Base-by-base conservation (phyloP, 2,888 invertebrate genomes). In the Agapostemon virescens region DNA sequence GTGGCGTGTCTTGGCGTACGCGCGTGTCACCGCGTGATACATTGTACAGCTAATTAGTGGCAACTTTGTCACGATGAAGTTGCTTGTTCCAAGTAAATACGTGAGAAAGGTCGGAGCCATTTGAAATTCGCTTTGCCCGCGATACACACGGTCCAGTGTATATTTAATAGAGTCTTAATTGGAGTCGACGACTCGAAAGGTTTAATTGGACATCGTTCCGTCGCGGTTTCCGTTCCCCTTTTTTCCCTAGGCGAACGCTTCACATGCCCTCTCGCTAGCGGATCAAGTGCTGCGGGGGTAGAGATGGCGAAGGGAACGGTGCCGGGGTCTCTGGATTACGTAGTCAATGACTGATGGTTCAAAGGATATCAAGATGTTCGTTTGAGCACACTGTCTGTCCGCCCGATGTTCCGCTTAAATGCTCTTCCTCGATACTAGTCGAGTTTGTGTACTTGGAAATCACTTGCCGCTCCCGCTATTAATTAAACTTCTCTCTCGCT, bases 101-200 rank as follows among this genome's bases (percentile, higher is more conserved):
- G 74, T 72, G 86, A 77, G 74, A 81, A 84, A 74, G 81, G 68
- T 74, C 82, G 58, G 80, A 63, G 76, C 81, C 85, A 84, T 86
- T 88, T 88, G 84, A 85, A 83, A 86, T 86, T 87, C 84, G 81
- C 87, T 87, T 88, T 87, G 81, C 81, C 84, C 76, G 63, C 84
- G 85, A 88, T 84, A 86, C 80, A 83, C 84, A 63, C 78, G 76
- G 33, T 69, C 79, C 69, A 68, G 85, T 86, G 87, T 87, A 88
- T 87, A 88, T 87, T 87, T 87, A 87, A 87, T 87, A 87, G 86
- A 88, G 85, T 85, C 88, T 86, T 87, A 87, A 87, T 87, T 87
- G 88, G 87, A 88, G 85, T 84, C 79, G 85, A 82, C 80, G 73
- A 80, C 87, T 77, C 87, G 87, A 87, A 85, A 80, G 88, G 81